Percentiles rank a stretch among this genome's conserved stretches.
Conservation (phyloP, 1,140 invertebrate species). For the Drosophila obscura region DNA sequence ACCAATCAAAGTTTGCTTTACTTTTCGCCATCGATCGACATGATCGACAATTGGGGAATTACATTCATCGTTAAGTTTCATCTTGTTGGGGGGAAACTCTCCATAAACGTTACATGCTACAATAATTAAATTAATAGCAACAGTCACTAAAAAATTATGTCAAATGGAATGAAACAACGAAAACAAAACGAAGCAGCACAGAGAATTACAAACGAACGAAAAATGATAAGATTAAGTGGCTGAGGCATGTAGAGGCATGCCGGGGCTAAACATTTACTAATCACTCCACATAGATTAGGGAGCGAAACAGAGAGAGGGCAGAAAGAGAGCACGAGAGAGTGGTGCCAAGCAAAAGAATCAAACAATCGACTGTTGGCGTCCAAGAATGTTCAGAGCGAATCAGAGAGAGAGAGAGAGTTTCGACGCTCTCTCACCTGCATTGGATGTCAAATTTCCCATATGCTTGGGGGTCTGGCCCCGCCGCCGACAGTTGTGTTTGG, state of each 20-base stretch:
- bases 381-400: too few relatives aligned
- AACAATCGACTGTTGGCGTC: slow-evolving; percentile 4
- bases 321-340: slow-evolving; percentile 2
- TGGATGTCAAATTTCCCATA: too few relatives aligned
- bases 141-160: slow-evolving; percentile 12
- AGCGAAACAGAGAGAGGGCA: slow-evolving; percentile 9
- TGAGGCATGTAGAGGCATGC: slow-evolving; percentile 3
- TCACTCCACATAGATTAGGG: slow-evolving; percentile 35
- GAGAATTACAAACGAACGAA: slow-evolving; percentile 17
- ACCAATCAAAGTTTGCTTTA: background rate
- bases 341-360: background rate
- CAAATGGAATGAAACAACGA: slow-evolving; percentile 29
- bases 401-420: too few relatives aligned
- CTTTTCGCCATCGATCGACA: background rate
- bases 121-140: too few relatives aligned
- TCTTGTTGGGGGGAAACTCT: background rate
- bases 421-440: too few relatives aligned
- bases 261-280: slow-evolving; percentile 48
- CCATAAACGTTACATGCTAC: background rate
- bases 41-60: slow-evolving; percentile 11
- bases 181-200: slow-evolving; percentile 29
- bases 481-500: too few relatives aligned
- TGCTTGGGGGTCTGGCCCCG: too few relatives aligned
- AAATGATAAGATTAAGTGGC: slow-evolving; percentile 63
- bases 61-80: slow-evolving; percentile 9